A percentile compares a stretch with the other conserved stretches of the same genome.
These are phyloP conservation scores for Oreochromis grahami DNA, from an alignment of 2,797 vertebrate genomes.

Conservation along the genomic window DNA sequence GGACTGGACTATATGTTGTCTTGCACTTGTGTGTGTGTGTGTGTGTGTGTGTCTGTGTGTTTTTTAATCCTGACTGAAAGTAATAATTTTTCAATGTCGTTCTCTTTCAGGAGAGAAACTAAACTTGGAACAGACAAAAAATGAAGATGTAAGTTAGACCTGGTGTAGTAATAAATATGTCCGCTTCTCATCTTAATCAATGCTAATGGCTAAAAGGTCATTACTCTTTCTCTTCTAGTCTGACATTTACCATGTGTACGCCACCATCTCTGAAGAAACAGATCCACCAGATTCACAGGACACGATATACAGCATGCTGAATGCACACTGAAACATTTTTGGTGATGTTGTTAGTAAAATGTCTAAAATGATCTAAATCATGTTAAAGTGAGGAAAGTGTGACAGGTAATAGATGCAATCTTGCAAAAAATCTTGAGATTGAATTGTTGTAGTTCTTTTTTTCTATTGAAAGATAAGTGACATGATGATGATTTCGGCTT, in stretches of 20 bases:
- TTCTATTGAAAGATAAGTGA: neutral
- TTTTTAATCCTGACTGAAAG: neutral
- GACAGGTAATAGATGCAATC: neutral
- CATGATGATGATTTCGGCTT: too few species aligned
- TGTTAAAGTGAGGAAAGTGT: neutral
- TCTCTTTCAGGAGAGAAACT: neutral
- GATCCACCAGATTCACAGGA: neutral
- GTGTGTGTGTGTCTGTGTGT: neutral
- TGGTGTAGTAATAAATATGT: too few species aligned
- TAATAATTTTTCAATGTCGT: accelerated
- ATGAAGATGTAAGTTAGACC: neutral
- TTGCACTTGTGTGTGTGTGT: neutral
- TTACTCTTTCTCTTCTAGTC: neutral
- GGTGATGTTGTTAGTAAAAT: neutral
- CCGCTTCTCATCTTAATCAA: too few species aligned
- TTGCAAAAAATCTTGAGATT: accelerated
- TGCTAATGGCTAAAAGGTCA: too few species aligned
- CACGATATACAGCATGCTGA: neutral
- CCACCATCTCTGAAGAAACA: constrained; percentile 14
- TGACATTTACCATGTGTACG: constrained; percentile 23
- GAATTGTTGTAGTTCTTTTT: accelerated
- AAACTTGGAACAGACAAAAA: neutral
- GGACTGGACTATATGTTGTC: neutral
- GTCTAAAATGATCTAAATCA: neutral
- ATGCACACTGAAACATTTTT: neutral